Percentiles rank a stretch among this genome's conserved stretches.
Evolutionary conservation across 2,113 vertebrate species (phyloP).

Genomic region (Phycodurus eques): DNA sequence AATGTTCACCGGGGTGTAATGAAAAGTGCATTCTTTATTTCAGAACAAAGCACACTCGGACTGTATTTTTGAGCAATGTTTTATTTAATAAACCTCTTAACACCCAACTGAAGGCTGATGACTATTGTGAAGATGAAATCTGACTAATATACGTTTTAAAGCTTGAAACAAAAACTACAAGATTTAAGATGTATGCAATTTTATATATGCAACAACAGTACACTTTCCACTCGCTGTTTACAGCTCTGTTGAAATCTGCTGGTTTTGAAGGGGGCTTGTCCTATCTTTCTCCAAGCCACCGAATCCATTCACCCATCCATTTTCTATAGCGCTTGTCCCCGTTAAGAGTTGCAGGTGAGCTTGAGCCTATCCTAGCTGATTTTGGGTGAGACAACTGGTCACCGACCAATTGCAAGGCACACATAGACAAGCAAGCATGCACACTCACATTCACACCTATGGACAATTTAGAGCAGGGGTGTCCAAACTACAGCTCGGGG

Average conservation of each 20-base stretch:
- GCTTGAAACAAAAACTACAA: neutral
- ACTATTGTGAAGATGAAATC: slow-evolving; percentile 24
- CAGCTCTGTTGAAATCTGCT: neutral
- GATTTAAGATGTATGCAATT: neutral
- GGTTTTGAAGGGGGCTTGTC: neutral
- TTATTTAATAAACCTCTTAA: slow-evolving; percentile 36
- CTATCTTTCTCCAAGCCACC: neutral
- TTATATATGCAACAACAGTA: neutral
- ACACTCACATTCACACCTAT: no score
- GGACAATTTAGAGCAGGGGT: no score
- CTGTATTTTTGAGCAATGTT: slow-evolving; percentile 11
- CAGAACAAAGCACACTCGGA: neutral
- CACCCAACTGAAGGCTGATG: slow-evolving; percentile 11
- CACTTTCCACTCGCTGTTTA: neutral
- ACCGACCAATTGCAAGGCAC: no score
- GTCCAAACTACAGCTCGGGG: no score
- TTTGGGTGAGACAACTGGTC: no score
- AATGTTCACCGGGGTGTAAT: slow-evolving; percentile 1
- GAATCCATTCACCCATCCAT: no score
- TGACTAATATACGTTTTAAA: slow-evolving; percentile 1
- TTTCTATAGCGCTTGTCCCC: no score
- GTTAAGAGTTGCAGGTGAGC: no score
- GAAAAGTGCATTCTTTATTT: slow-evolving; percentile 2
- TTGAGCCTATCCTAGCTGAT: no score
- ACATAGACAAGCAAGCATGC: no score